phyloP scores from a whole-genome alignment of 2,888 invertebrate genomes.

The Apodemia zela region DNA sequence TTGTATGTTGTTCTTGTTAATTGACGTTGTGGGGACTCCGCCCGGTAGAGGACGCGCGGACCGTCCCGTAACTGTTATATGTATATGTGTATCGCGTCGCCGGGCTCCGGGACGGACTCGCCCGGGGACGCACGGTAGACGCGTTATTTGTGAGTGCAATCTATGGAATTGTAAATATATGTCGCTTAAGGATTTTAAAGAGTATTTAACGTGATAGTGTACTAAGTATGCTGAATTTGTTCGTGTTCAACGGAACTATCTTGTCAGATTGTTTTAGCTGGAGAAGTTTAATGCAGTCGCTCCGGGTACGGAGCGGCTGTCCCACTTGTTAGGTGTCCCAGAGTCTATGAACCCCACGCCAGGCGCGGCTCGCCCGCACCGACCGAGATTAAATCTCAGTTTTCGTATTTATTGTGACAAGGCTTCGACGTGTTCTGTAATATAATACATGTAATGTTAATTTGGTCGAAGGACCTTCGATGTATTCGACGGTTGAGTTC shows the following conservation, averaged over 20 bases:
- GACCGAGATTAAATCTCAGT: conserved; percentile 14
- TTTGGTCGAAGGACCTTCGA: conserved; percentile 13
- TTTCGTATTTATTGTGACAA: conserved; percentile 8
- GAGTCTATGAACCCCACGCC: background rate
- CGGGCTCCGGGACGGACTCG: background rate
- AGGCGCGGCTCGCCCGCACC: background rate
- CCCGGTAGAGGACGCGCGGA: conserved; percentile 10
- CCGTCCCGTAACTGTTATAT: conserved; percentile 3
- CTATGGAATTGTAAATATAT: conserved; percentile 16
- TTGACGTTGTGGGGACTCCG: conserved; percentile 18
- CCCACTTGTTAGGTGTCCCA: background rate
- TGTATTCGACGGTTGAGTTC: conserved; percentile 16
- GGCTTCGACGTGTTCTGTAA: conserved; percentile 6
- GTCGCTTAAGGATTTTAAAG: conserved; percentile 6
- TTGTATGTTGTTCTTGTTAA: conserved; percentile 24
- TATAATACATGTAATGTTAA: background rate
- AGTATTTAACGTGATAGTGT: conserved; percentile 15
- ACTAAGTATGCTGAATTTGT: conserved; percentile 12
- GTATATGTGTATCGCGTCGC: background rate
- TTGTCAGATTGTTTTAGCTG: background rate
- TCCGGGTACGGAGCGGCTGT: background rate
- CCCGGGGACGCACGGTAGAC: background rate
- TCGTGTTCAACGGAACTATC: background rate
- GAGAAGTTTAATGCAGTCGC: too few relatives aligned
- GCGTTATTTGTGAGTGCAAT: background rate